Evolutionary conservation across 92 coral and sea anemone species (phyloP), one percentile per base, ranked within the genome.

Genomic region (Desmophyllum pertusum): DNA sequence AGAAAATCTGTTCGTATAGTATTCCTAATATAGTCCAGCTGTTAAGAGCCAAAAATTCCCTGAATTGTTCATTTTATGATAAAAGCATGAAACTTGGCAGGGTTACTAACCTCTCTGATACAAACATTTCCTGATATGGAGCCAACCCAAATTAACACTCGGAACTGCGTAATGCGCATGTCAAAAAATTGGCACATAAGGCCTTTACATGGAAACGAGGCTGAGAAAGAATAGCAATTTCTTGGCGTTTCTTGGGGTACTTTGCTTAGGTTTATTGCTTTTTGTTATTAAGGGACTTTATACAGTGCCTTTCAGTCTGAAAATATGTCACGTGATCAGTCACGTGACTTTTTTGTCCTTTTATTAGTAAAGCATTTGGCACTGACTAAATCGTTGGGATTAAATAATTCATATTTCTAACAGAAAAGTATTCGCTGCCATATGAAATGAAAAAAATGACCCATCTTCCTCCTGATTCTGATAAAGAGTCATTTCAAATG

Each of bases 51-150:
- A 79, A 73, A 88, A 88, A 88, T 76, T 19, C 59, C 74, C 15
- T 43, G 76, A 75, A 88, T 84, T 78, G 88, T 91, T 88, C 94
- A 78, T 76, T 84, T 91, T 71, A 27, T 91, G 88, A 81, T 91
- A 87, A 70, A 91, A 91, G 94, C 80, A 91, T 84, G 90, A 88
- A 85, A 88, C 81, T 75, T 91, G 66, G 88, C 85, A 62, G 42
- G 86, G 74, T 85, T 77, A 43, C 85, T 77, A 87, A 89, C 73
- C 53, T 59, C 79, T 45, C 75, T 48, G 69, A 30, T 84, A 61
- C 71, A 21, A 92, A 85, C 72, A 88, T 13, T 78, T 85, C 50
- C 14, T 6, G 90, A 91, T 88, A 85, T 88, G 87, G 94, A 84
- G 87, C 88, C 92, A 85, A 61, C 57, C 51, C 29, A 83, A 78